Conservation (phyloP, 1,140 invertebrate genomes). For the Ceratosolen solmsi region DNA sequence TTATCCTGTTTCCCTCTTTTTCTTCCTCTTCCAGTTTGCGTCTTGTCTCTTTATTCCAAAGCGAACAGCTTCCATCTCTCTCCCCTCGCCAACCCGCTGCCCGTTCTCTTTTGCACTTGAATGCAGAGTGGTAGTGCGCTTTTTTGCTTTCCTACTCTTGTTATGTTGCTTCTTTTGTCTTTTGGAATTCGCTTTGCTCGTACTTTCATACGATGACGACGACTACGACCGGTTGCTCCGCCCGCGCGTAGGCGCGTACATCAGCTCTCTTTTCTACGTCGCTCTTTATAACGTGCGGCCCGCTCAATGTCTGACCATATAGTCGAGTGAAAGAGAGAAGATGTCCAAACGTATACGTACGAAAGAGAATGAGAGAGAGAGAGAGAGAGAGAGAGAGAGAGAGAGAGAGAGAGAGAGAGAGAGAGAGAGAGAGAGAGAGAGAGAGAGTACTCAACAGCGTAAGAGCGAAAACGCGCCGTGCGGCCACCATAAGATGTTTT, state of each 20-base stretch:
- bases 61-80: background rate
- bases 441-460: background rate
- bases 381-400: constrained; percentile 20
- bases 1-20: constrained; percentile 56
- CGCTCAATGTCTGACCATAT: constrained; percentile 29
- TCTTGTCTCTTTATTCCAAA: constrained; percentile 44
- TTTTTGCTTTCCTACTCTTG: constrained; percentile 52
- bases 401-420: constrained; percentile 5
- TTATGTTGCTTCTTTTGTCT: constrained; percentile 66
- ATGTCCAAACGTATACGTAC: constrained; percentile 31
- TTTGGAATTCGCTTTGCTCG: constrained; percentile 70
- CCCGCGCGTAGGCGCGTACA: constrained; percentile 68
- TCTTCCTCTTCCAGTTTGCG: constrained; percentile 35
- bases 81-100: background rate
- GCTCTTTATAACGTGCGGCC: background rate
- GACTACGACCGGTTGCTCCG: constrained; percentile 57
- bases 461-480: constrained; percentile 48
- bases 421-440: background rate
- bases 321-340: background rate
- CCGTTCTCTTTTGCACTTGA: constrained; percentile 38
- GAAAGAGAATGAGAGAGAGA: background rate
- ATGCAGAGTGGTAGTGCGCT: constrained; percentile 49
- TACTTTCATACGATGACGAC: constrained; percentile 46
- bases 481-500: constrained; percentile 70
- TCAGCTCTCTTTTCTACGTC: constrained; percentile 38